Evolutionary conservation across 2,113 vertebrate species (phyloP).

Genomic region (Carettochelys insculpta): DNA sequence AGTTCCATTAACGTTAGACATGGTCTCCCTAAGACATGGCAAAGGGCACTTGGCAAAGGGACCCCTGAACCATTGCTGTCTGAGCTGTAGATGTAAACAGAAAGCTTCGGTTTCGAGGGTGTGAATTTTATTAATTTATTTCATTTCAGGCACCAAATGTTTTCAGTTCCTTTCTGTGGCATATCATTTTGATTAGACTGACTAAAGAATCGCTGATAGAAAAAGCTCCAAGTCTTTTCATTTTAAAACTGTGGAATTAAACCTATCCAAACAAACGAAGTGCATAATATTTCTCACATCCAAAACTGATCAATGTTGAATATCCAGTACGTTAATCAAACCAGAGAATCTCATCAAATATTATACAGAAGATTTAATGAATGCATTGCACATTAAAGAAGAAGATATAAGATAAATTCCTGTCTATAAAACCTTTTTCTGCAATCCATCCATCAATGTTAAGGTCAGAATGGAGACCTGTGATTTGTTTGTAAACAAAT

Average conservation of each 20-base stretch:
- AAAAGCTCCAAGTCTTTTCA: not conserved
- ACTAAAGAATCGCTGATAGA: not conserved
- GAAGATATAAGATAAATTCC: not conserved
- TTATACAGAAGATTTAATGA: not conserved
- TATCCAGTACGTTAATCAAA: not conserved
- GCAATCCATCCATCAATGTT: not conserved
- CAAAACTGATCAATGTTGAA: not conserved
- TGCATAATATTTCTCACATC: not conserved
- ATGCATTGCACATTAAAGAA: not conserved
- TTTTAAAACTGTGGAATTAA: not conserved
- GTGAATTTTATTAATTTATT: not conserved
- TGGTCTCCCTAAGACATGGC: not conserved
- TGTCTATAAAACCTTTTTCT: not conserved
- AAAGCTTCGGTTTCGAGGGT: not conserved
- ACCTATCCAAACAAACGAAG: not conserved
- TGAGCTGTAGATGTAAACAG: not conserved
- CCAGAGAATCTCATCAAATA: not conserved
- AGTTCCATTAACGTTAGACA: not conserved
- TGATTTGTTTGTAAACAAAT: not conserved
- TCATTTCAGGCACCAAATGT: not conserved
- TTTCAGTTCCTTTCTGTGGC: constrained; percentile 7
- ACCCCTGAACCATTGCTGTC: not conserved
- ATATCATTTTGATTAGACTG: not conserved
- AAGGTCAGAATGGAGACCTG: not conserved
- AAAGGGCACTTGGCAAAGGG: not conserved